Base-by-base conservation (phyloP, 2,888 invertebrate species). In the Muschampia plurimacula region DNA sequence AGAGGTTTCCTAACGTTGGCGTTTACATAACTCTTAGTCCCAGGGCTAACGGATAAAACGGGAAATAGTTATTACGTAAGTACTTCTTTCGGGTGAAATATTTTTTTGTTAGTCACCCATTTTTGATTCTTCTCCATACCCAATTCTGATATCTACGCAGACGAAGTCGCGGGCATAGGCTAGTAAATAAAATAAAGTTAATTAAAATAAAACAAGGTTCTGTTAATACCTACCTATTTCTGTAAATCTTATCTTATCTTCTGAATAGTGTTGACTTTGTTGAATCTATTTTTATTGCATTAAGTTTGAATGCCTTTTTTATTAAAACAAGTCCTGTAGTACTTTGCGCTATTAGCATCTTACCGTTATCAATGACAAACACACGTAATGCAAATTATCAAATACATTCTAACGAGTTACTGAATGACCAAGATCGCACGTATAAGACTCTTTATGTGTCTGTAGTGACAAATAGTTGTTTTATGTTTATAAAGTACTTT, bases 351-450 rank as follows among this genome's bases (percentile, higher is more conserved):
- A 49, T 71, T 71, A 71, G 66, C 71, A 39, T 60, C 59, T 66
- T 15, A 44, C 59, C 6, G 71, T 49, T 66, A 71, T 71, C 71
- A 71, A 65, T 66, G 71, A 66, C 59, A 71, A 46, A 65, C 71
- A 71, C 28, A 70, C 55, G 66, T 72, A 52, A 72, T 62, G 39
- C 59, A 60, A 72, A 72, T 72, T 72, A 72, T 60, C 60, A 66
- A 52, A 60, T 13, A 67, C 52, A 52, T 52, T 67, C 71, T 71
- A 71, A 71, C 39, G 13, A 52, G 59, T 13, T 41, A 59, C 44
- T 59, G 67, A 67, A 67, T 22, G 46, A n/a, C 64, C 28, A 64
- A 44, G 5, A 44, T 22, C 46, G 46, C 28, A 64, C 46, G 13
- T 46, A 60, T 60, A 15, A 22, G 13, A 7, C 13, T 64, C 44